phyloP scores from a whole-genome alignment of 2,797 vertebrate genomes.

The Tokudaia tokunoshimensis region DNA sequence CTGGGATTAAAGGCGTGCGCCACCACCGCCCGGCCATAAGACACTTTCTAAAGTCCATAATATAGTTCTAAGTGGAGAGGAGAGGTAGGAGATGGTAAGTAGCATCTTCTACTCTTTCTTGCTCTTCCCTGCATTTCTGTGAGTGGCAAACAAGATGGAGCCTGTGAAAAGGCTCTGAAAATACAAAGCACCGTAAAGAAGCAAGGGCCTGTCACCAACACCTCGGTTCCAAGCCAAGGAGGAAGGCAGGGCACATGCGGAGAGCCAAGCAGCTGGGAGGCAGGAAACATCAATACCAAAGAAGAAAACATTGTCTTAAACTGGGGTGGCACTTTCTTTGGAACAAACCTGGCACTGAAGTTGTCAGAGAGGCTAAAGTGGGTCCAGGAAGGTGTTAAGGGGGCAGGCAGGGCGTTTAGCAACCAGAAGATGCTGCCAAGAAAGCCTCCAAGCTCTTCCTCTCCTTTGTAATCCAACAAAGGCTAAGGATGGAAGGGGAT shows the following conservation, averaged over 20 bases:
- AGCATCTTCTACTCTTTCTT: conserved; percentile 26
- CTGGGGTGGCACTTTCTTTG: conserved; percentile 63
- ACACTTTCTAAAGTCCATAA: background rate
- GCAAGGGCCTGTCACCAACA: conserved; percentile 58
- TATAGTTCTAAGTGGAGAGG: background rate
- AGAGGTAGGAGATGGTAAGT: background rate
- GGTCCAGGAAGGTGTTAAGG: conserved; percentile 59
- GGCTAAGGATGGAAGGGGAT: background rate
- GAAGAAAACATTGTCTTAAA: conserved; percentile 75
- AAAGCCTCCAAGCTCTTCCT: conserved; percentile 10
- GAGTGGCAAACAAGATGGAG: conserved; percentile 39
- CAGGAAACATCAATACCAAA: conserved; percentile 65
- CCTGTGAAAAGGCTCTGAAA: conserved; percentile 41
- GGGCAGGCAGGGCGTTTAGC: conserved; percentile 34
- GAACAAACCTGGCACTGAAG: conserved; percentile 57
- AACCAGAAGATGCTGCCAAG: conserved; percentile 47
- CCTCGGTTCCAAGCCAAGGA: conserved; percentile 58
- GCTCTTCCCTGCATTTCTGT: conserved; percentile 7
- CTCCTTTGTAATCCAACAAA: conserved; percentile 65
- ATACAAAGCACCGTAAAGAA: conserved; percentile 70
- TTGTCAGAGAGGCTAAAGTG: conserved; percentile 49
- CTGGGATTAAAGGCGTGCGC: too few relatives aligned
- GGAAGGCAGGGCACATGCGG: conserved; percentile 40
- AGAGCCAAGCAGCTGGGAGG: conserved; percentile 73
- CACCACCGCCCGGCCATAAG: too few relatives aligned